phyloP scores from a whole-genome alignment of 1,140 invertebrate species.

The Sminthurides bifidus region DNA sequence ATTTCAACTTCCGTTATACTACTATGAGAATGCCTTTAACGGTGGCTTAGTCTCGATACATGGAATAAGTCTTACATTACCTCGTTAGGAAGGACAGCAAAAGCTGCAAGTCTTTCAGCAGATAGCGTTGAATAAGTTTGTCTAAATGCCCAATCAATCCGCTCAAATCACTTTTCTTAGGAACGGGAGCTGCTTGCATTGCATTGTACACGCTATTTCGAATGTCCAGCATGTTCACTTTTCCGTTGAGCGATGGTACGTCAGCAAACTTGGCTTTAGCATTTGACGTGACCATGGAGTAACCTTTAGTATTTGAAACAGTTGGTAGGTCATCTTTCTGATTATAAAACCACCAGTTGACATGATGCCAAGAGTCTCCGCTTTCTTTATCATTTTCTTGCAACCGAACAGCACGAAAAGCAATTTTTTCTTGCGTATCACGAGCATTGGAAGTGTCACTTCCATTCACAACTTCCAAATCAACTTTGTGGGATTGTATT shows the following conservation, averaged over 20 bases:
- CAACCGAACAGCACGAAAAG: not conserved
- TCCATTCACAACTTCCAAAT: too few species aligned
- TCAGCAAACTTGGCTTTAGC: not conserved
- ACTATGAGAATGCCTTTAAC: too few species aligned
- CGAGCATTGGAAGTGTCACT: too few species aligned
- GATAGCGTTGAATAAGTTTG: not conserved
- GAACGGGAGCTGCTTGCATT: not conserved
- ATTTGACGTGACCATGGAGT: not conserved
- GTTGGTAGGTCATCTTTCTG: not conserved
- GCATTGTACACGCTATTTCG: not conserved
- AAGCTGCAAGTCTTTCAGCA: too few species aligned
- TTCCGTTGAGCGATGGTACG: not conserved
- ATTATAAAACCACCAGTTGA: conserved; percentile 7
- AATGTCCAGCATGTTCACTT: not conserved
- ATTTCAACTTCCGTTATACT: too few species aligned
- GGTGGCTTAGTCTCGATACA: too few species aligned
- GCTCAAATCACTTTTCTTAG: not conserved
- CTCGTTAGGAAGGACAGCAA: too few species aligned
- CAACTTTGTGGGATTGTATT: not conserved
- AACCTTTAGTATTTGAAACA: not conserved
- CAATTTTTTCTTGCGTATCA: not conserved
- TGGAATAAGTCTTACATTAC: too few species aligned
- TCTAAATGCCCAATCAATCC: not conserved
- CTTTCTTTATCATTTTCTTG: not conserved
- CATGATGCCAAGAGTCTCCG: not conserved